Evolutionary conservation across 2,888 invertebrate genomes (phyloP), one percentile per base, ranked within the genome.

Genomic region (Aethes cnicana): DNA sequence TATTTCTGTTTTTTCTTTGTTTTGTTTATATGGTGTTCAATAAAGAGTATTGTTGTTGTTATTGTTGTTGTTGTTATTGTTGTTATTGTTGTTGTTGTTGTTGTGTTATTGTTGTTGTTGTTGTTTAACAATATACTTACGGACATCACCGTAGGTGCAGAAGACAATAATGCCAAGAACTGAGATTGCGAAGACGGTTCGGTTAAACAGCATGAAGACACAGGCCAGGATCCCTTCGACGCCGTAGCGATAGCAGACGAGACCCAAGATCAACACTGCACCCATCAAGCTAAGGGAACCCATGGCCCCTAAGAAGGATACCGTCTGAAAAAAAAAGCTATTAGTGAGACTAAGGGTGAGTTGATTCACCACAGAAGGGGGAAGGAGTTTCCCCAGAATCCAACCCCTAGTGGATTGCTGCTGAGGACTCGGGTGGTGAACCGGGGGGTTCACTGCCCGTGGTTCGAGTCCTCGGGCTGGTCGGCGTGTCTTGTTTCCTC

Each of bases 141-240:
- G 50, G 39, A 52, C 50, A 39, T 52, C 44, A 18, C 50, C 50
- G 6, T 52, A 52, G 6, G 32, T 32, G 37, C 50, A 52, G 25
- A 39, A 46, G 4, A 39, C 11, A 6, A 52, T 25, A 18, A 39
- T 4, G 18, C 50, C 30, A 7, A 52, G 18, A 14, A 52, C 20
- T 1, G 28, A 16, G 1, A 30, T 3, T 5, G 43, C 43, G 11
- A 42, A 44, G 14, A 23, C 8, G 17, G 25, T 44, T 18, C 44
- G 43, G 9, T 50, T 16, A 12, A 50, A 37, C 1, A 23, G 5
- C 9, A 4, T 6, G 32, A 9, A 44, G 23, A 50, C 4, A n/a
- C 30, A 35, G 9, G 43, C 43, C 17, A 36, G 8, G 7, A 14
- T 3, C 1, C 50, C 50, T 1, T 32, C 23, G 32, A 50, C 37